Evolutionary conservation across 2,113 vertebrate species (phyloP), one percentile per base, ranked within the genome.

Genomic region (Paramormyrops kingsleyae): DNA sequence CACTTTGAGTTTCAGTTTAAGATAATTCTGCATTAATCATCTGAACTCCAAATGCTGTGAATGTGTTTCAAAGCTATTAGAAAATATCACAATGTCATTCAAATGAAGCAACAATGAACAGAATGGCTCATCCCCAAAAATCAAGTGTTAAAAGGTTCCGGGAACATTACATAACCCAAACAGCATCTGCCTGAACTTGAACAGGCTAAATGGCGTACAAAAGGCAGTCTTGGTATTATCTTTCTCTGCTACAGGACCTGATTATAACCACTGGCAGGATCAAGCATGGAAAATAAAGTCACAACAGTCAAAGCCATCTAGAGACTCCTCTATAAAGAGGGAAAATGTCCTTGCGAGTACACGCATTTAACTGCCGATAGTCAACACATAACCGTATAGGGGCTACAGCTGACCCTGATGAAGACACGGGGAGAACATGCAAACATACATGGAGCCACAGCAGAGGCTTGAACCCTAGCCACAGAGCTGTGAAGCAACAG

Each of bases 81-180:
- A 88, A 62, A 62, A 88, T 56, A 88, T 44, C 19, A 88, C 53
- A 88, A 62, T n/a, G 35, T 88, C 31, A 62, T 88, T 53, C 7
- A 66, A 42, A 31, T 59, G 66, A 17, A 88, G 27, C 53, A 88
- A 66, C 19, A 88, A 27, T 0, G 39, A 88, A 42, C 39, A 53
- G 7, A 88, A 62, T 21, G 50, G 27, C 27, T 88, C 27, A 62
- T 88, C 15, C 6, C 53, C n/a, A 42, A 88, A 39, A 39, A 88
- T 66, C 17, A 88, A 56, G 15, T 5, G 7, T 56, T 24, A 12
- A 35, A 88, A 62, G 50, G 21, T 88, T 15, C 53, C 12, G 4
- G 87, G 87, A 42, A 53, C 39, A 42, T 59, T 59, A 62, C 49
- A 88, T 42, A 88, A 31, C 21, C 87, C 27, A 24, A 88, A 88